A percentile compares a stretch with the other conserved stretches of the same genome.
Evolutionary conservation across 2,113 vertebrate genomes (phyloP).

Genomic region (Lagopus leucura): DNA sequence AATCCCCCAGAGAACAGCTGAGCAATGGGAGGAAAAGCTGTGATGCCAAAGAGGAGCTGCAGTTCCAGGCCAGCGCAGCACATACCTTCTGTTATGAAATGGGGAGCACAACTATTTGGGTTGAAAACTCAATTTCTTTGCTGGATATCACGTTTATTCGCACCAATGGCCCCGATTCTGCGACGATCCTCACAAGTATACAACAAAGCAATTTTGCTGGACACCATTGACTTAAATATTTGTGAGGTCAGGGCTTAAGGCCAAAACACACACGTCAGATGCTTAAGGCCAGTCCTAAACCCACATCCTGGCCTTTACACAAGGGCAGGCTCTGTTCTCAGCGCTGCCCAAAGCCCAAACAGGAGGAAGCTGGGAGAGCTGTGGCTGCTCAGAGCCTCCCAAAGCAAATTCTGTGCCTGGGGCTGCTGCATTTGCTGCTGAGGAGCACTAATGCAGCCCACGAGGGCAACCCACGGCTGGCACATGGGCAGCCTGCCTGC

Average conservation of each 20-base stretch:
- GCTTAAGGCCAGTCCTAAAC: neutral
- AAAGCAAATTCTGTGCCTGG: neutral
- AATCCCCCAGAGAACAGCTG: neutral
- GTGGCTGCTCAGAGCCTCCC: neutral
- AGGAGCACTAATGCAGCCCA: rapidly evolving
- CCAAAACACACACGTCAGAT: neutral
- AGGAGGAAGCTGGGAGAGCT: neutral
- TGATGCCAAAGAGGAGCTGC: neutral
- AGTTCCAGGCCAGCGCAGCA: neutral
- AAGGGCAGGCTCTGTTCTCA: neutral
- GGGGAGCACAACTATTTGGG: neutral
- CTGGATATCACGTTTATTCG: neutral
- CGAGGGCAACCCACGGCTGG: neutral
- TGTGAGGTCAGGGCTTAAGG: neutral
- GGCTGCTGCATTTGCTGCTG: neutral
- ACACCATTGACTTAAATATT: neutral
- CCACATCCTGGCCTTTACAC: neutral
- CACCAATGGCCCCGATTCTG: neutral
- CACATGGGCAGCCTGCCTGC: rapidly evolving
- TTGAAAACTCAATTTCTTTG: neutral
- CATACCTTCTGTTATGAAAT: rapidly evolving
- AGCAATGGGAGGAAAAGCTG: neutral
- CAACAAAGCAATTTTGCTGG: neutral
- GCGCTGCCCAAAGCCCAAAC: neutral
- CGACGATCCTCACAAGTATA: neutral